Evolutionary conservation across 2,888 invertebrate genomes (phyloP).

Genomic region (Trachelus troglodyta): DNA sequence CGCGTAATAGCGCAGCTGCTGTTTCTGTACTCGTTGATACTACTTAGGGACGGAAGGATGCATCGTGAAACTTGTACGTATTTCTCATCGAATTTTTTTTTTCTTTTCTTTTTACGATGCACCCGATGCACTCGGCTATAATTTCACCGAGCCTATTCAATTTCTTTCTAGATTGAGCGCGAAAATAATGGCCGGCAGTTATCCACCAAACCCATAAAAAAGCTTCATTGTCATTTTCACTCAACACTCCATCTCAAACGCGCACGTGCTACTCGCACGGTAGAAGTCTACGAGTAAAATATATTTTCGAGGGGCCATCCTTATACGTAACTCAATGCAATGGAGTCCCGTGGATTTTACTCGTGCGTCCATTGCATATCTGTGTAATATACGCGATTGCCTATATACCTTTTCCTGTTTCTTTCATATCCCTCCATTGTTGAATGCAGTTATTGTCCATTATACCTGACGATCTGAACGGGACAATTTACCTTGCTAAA

Average conservation of each 20-base stretch:
- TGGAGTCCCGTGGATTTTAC: background rate
- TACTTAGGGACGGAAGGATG: background rate
- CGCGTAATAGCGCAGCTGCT: no score
- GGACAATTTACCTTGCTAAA: background rate
- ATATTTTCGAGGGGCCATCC: background rate
- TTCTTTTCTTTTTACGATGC: no score
- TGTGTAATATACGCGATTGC: no score
- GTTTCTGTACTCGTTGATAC: no score
- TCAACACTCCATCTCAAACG: no score
- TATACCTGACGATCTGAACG: background rate
- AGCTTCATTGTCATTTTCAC: background rate
- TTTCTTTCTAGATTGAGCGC: background rate
- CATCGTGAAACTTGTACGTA: background rate
- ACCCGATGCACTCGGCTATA: background rate
- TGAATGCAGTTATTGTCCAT: background rate
- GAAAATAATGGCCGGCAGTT: background rate
- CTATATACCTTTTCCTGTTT: background rate
- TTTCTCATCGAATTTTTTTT: background rate
- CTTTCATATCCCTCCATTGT: background rate
- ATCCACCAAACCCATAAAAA: background rate
- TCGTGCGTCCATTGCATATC: background rate
- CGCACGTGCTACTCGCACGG: no score
- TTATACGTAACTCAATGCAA: background rate
- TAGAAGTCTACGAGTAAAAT: no score
- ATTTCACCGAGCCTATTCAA: background rate